Conservation (phyloP, 2,888 invertebrate species). For the Rhaphigaster nebulosa region DNA sequence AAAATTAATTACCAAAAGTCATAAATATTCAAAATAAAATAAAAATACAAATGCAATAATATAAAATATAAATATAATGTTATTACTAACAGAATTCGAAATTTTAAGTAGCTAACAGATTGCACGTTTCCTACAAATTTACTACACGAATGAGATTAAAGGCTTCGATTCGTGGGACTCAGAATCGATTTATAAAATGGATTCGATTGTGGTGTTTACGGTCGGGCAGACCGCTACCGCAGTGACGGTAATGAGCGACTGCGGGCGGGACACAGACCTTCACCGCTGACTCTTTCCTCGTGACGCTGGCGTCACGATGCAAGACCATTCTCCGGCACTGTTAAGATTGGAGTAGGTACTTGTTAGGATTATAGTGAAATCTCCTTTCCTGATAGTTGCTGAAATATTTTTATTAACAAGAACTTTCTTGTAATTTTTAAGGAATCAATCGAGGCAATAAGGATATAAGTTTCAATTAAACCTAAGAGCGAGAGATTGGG, state of each 20-base stretch:
- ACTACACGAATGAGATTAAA: background rate
- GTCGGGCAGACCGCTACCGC: background rate
- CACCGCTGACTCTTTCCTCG: background rate
- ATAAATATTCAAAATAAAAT: background rate
- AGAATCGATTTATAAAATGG: background rate
- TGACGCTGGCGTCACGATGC: background rate
- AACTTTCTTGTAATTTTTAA: no score
- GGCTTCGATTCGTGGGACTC: background rate
- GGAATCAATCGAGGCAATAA: background rate
- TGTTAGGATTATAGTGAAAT: background rate
- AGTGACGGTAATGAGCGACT: background rate
- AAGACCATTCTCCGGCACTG: background rate
- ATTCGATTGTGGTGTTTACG: background rate
- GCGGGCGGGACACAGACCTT: background rate
- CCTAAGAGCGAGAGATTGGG: no score
- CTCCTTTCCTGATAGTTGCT: background rate
- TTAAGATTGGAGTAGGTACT: background rate
- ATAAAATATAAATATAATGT: no score
- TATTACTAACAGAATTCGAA: background rate
- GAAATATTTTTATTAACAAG: background rate
- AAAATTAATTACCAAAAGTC: no score
- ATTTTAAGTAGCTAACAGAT: background rate
- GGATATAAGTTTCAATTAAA: background rate
- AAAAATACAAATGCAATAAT: background rate
- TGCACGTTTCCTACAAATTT: background rate